A percentile compares a stretch with the other conserved stretches of the same genome.
Evolutionary conservation across 2,797 vertebrate genomes (phyloP).

Genomic region (Arnoldichthys spilopterus): DNA sequence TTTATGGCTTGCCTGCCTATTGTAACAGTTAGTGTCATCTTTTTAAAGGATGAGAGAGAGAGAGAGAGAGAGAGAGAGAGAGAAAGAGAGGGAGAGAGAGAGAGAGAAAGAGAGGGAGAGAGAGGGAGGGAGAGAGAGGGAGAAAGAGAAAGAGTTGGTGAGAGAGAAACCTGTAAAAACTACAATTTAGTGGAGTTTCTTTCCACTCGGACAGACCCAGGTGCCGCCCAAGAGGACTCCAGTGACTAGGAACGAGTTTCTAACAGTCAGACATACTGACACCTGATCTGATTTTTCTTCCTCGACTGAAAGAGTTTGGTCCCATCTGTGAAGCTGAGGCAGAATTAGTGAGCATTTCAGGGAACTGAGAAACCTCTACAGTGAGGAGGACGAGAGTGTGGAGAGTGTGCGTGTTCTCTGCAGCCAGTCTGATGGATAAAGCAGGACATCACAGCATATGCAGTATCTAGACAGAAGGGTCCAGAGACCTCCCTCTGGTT

Average conservation of each 20-base stretch:
- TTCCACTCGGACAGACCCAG: slow-evolving; percentile 19
- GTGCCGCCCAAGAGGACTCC: slow-evolving; percentile 15
- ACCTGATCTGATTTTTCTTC: slow-evolving; percentile 30
- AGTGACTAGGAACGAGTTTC: not conserved
- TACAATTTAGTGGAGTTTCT: not conserved
- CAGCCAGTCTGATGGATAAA: slow-evolving; percentile 18
- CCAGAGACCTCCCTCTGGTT: not conserved
- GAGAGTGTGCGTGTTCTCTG: slow-evolving; percentile 12
- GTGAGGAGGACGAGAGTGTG: not conserved
- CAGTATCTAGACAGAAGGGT: not conserved
- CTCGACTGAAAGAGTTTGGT: slow-evolving; percentile 28
- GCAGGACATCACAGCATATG: not conserved
- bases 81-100: not conserved
- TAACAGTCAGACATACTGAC: slow-evolving; percentile 24
- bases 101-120: not conserved
- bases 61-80: not conserved
- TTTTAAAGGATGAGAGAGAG: not conserved
- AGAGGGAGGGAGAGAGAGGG: not conserved
- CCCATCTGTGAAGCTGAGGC: slow-evolving; percentile 22
- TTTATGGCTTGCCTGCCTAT: slow-evolving; percentile 27
- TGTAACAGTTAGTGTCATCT: slow-evolving; percentile 24
- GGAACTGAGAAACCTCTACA: slow-evolving; percentile 6
- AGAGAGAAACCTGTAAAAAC: slow-evolving; percentile 14
- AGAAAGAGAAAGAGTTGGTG: no score
- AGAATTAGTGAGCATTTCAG: slow-evolving; percentile 32